Evolutionary conservation across 2,888 invertebrate genomes (phyloP).

Genomic region (Cheilosia soror): DNA sequence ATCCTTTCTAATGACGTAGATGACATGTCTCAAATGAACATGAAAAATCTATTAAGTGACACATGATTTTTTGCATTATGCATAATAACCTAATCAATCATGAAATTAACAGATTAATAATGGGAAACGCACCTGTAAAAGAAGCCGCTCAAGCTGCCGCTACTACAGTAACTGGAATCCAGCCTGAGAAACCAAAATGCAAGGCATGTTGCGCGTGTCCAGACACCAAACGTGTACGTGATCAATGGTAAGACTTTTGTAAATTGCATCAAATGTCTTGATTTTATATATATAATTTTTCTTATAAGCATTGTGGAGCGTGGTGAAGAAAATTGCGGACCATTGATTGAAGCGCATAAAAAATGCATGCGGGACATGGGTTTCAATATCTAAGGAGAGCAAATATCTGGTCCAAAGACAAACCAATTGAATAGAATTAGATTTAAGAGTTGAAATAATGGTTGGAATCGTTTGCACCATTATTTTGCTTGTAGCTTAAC

Average conservation of each 20-base stretch:
- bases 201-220: conserved; percentile 99
- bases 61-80: neutral
- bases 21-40: neutral
- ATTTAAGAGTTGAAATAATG: conserved; percentile 18
- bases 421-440: conserved; percentile 5
- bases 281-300: conserved; percentile 61
- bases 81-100: neutral
- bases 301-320: conserved; percentile 93
- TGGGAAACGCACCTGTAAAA: conserved; percentile 86
- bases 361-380: conserved; percentile 98
- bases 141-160: conserved; percentile 83
- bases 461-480: conserved; percentile 11
- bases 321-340: conserved; percentile 95
- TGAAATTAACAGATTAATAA: conserved; percentile 77
- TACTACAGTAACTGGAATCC: conserved; percentile 78
- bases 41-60: neutral
- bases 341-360: conserved; percentile 97
- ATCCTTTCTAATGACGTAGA: too few relatives aligned
- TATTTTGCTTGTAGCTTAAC: conserved; percentile 12
- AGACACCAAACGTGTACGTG: conserved; percentile 95
- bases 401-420: conserved; percentile 1
- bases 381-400: conserved; percentile 92
- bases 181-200: conserved; percentile 89
- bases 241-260: conserved; percentile 90
- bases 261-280: conserved; percentile 4